phyloP scores from a whole-genome alignment of 23 tunicate genomes.

The Diplosoma virens region DNA sequence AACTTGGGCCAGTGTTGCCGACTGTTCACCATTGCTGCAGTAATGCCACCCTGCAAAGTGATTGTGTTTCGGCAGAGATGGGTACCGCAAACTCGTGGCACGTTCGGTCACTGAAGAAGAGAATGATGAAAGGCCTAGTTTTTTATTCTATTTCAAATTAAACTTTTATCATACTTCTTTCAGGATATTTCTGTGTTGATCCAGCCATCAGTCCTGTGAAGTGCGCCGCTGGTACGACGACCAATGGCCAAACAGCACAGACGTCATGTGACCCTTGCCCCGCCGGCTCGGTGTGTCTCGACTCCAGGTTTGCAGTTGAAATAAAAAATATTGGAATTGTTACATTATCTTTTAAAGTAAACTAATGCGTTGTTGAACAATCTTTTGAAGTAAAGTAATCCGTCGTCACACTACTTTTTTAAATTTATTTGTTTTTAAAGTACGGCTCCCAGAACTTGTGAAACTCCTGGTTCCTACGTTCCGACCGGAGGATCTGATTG shows the following conservation, averaged over 20 bases:
- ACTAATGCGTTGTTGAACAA: background rate
- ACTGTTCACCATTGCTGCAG: no score
- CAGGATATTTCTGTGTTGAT: constrained; percentile 62
- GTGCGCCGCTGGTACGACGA: constrained; percentile 77
- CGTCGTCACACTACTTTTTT: background rate
- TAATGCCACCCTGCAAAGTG: no score
- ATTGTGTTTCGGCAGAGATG: no score
- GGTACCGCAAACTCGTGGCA: no score
- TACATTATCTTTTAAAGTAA: no score
- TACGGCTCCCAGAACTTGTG: constrained; percentile 41
- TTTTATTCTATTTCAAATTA: no score
- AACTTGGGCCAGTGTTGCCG: no score
- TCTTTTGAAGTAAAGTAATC: background rate
- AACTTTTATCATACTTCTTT: no score
- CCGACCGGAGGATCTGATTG: constrained; percentile 68
- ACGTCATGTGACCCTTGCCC: constrained; percentile 70
- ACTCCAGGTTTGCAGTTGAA: constrained; percentile 21
- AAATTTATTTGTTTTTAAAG: constrained; percentile 25
- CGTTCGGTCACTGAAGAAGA: no score
- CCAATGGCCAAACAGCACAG: constrained; percentile 61
- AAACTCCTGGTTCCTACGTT: constrained; percentile 33
- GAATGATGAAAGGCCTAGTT: no score
- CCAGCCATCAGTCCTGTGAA: constrained; percentile 51
- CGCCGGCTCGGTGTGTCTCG: constrained; percentile 37
- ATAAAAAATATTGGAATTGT: background rate